Evolutionary conservation across 2,888 invertebrate species (phyloP), one percentile per base, ranked within the genome.

Genomic region (Lepetodrilus schrolli): DNA sequence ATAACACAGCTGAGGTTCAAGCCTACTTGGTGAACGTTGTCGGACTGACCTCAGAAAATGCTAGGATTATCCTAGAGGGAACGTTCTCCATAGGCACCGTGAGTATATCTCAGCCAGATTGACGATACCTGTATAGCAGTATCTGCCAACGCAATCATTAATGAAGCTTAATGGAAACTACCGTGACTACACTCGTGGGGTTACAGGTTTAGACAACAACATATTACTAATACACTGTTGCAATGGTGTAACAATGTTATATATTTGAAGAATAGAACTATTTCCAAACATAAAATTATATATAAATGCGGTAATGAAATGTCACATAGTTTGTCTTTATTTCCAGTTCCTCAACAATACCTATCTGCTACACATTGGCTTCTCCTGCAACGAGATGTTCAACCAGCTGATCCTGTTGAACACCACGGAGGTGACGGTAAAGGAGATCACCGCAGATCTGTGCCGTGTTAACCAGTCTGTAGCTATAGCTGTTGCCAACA

Each of bases 61-160:
- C 83, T 8, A 70, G 80, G n/a, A 80, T 83, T 4, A 73, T 87
- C 1, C 66, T 86, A 4, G 74, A 81, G 70, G 82, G 84, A 30
- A 81, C 80, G 34, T 78, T 84, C 30, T 83, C 85, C 37, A 82
- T 84, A 71, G 73, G 78, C 34, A 70, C 82, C 78, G 88, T 88
- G 74, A 74, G 84, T 82, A 23, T 30, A 34, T 10, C n/a, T n/a
- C n/a, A n/a, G n/a, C n/a, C n/a, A n/a, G n/a, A n/a, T n/a, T n/a
- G n/a, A n/a, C n/a, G n/a, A n/a, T n/a, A n/a, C n/a, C n/a, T n/a
- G n/a, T n/a, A n/a, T n/a, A n/a, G n/a, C n/a, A n/a, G n/a, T n/a
- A n/a, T n/a, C n/a, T n/a, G n/a, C n/a, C n/a, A n/a, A n/a, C n/a
- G n/a, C n/a, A n/a, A n/a, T n/a, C n/a, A n/a, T n/a, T n/a, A n/a